These are phyloP conservation scores for Colaptes auratus DNA, from an alignment of 2,113 vertebrate species.

Conservation along the genomic window DNA sequence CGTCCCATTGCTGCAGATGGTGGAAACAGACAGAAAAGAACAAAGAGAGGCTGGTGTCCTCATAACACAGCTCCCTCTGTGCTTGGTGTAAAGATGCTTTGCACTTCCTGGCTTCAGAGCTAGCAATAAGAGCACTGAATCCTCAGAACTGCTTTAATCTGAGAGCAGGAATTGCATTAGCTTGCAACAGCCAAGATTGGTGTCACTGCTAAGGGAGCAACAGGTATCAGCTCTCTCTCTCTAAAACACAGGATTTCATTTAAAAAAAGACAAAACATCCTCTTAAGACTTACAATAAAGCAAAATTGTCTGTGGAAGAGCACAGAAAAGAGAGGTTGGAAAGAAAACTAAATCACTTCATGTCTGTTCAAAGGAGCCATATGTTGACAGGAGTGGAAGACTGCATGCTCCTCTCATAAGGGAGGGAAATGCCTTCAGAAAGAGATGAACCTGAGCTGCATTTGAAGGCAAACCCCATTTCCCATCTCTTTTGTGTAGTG, in stretches of 20 bases:
- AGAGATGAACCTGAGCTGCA: not conserved
- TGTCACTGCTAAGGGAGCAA: not conserved
- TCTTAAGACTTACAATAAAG: not conserved
- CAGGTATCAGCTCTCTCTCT: not conserved
- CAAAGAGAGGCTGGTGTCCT: not conserved
- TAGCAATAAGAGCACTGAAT: not conserved
- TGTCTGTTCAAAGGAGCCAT: not conserved
- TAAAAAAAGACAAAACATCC: not conserved
- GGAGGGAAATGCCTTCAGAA: not conserved
- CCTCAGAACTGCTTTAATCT: not conserved
- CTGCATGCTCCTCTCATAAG: not conserved
- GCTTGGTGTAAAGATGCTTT: not conserved
- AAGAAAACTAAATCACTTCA: not conserved
- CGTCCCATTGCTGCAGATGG: not conserved
- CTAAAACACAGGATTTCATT: conserved; percentile 7
- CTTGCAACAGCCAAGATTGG: not conserved
- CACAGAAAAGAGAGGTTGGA: not conserved
- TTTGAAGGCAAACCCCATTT: not conserved
- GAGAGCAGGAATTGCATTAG: not conserved
- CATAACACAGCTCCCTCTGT: not conserved
- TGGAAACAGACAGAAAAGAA: not conserved
- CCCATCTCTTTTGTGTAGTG: not conserved
- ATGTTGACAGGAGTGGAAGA: not conserved
- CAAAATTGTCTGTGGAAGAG: not conserved
- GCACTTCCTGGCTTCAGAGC: not conserved